Base-by-base conservation (phyloP, 2,888 invertebrate genomes). In the Epinotia nisella region DNA sequence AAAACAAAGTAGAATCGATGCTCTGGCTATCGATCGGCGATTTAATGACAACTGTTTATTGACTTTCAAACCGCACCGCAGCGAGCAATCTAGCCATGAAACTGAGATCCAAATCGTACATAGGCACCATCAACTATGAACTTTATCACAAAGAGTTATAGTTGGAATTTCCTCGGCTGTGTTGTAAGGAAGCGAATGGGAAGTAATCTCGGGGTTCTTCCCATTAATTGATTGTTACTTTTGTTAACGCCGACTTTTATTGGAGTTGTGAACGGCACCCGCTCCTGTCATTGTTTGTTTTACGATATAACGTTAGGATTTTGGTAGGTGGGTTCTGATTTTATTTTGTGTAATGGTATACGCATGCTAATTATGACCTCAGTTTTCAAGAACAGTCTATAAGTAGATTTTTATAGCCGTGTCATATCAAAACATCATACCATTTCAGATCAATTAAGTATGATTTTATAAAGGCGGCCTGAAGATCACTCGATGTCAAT, bases 161-260 rank as follows among this genome's bases (percentile, higher is more conserved):
- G 64, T 35, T 53, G 29, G 15, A 60, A 60, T 60, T 65, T 13
- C 1, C 49, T 60, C 60, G 21, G 35, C 65, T 71, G 19, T 19
- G 62, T 76, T 72, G 69, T 10, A 9, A 51, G 17, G 70, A 61
- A 75, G 70, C 62, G 62, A 74, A 75, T 72, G 78, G 80, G 77
- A 82, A 83, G 80, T 79, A 82, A 85, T 85, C 79, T 82, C 80
- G 78, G 79, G 79, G 77, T 78, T 75, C 76, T 39, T 75, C 71
- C 75, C 70, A 78, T 84, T 87, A 87, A 87, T 87, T 87, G 84
- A 86, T 87, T 87, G 84, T 87, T 85, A 82, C 84, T 82, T 82
- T 82, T 80, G 81, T 81, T 82, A 81, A 80, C 78, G 80, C 71
- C 67, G 81, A 81, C 79, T 81, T 85, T 83, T 83, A 85, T 85